These are phyloP conservation scores for Arrhamphus sclerolepis DNA, from an alignment of 2,797 vertebrate genomes.

Conservation along the genomic window DNA sequence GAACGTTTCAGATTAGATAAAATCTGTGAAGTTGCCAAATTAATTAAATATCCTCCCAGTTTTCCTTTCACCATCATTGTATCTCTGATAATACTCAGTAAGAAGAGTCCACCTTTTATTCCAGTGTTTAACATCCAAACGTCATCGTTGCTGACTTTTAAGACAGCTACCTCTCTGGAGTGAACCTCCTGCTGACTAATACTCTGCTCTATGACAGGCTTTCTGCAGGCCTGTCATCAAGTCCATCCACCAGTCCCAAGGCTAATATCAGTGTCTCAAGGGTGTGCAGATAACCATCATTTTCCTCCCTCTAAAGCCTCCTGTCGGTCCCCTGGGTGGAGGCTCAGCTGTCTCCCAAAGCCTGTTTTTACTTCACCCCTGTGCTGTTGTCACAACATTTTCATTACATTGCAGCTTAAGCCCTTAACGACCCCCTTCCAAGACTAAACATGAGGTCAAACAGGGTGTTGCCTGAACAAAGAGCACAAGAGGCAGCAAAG, in stretches of 20 bases:
- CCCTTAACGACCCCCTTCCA: slow-evolving; percentile 65
- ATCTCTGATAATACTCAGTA: background rate
- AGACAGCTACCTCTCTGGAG: slow-evolving; percentile 3
- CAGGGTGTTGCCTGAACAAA: slow-evolving; percentile 62
- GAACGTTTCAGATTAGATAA: slow-evolving; percentile 34
- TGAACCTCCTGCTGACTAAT: slow-evolving; percentile 35
- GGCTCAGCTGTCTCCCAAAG: slow-evolving; percentile 71
- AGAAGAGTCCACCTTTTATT: slow-evolving; percentile 23
- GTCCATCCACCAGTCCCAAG: slow-evolving; percentile 64
- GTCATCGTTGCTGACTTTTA: slow-evolving; percentile 3
- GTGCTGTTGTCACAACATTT: slow-evolving; percentile 77
- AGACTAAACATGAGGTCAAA: slow-evolving; percentile 75
- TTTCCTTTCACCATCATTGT: background rate
- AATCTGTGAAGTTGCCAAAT: slow-evolving; percentile 44
- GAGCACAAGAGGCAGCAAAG: slow-evolving; percentile 30
- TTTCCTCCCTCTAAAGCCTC: slow-evolving; percentile 62
- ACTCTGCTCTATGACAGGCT: slow-evolving; percentile 48
- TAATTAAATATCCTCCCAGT: slow-evolving; percentile 51
- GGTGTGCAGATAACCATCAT: slow-evolving; percentile 76
- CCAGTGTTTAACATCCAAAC: background rate
- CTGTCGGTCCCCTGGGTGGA: slow-evolving; percentile 55
- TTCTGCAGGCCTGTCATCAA: slow-evolving; percentile 71
- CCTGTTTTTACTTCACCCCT: slow-evolving; percentile 72
- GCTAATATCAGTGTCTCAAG: slow-evolving; percentile 76
- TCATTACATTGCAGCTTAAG: slow-evolving; percentile 76